Evolutionary conservation across 2,113 vertebrate genomes (phyloP).

Genomic region (Jaculus jaculus): DNA sequence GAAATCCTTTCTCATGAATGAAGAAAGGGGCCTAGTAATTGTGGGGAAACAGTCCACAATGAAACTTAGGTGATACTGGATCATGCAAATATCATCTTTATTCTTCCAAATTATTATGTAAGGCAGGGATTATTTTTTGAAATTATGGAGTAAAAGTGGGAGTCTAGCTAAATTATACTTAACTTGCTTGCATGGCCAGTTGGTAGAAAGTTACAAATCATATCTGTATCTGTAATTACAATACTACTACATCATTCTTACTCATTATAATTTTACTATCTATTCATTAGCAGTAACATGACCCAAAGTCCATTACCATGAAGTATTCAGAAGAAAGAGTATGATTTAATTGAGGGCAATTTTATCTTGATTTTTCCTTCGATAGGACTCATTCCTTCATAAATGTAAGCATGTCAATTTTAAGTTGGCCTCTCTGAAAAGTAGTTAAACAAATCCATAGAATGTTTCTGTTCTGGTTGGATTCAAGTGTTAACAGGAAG

Average conservation of each 20-base stretch:
- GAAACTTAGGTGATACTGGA: not conserved
- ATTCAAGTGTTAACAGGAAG: not conserved
- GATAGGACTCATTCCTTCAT: not conserved
- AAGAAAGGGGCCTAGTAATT: not conserved
- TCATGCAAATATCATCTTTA: not conserved
- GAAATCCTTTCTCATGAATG: not conserved
- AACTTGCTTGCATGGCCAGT: not conserved
- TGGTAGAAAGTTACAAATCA: not conserved
- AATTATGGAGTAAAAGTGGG: not conserved
- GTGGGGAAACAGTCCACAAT: not conserved
- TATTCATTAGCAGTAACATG: not conserved
- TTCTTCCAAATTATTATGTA: not conserved
- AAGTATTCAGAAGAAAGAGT: not conserved
- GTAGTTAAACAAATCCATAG: not conserved
- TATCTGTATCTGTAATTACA: not conserved
- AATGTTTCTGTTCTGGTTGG: not conserved
- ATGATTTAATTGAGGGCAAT: not conserved
- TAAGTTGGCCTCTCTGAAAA: not conserved
- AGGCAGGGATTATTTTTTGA: not conserved
- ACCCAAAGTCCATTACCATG: not conserved
- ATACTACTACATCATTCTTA: not conserved
- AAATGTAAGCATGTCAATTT: not conserved
- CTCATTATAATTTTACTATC: not conserved
- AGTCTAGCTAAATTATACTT: not conserved
- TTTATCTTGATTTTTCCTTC: slow-evolving; percentile 20